Base-by-base conservation (phyloP, 2,113 vertebrate genomes). In the Poeciliopsis prolifica region DNA sequence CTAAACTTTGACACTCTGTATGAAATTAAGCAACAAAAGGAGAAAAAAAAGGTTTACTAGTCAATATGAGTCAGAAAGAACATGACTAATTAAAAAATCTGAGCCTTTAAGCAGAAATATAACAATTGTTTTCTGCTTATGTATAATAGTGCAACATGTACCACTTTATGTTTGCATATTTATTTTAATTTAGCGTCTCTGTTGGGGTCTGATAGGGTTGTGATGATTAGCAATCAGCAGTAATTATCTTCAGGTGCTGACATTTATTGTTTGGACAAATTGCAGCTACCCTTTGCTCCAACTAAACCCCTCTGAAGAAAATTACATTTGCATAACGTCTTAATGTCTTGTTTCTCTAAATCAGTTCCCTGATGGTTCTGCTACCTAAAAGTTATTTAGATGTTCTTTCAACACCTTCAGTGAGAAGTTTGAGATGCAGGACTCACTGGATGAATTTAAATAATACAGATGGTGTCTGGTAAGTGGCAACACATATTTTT, bases 201-300 rank as follows among this genome's bases (percentile, higher is more conserved):
- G 70, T 22, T 58, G 51, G 72, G 65, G 37, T 72, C 72, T 85
- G 72, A 89, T 78, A 81, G 84, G 75, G 71, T 73, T 75, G 70
- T 58, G 48, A 75, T 87, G 62, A 88, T 75, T 42, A 66, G 80
- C 71, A 88, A 88, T 87, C 85, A 86, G 77, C 68, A 42, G 29
- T 72, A 78, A 86, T 78, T 80, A 83, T 76, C 77, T 74, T 60
- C 83, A 87, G 86, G 79, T 86, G 86, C 65, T 76, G 78, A 85
- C 84, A 86, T 75, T 78, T 48, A 68, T 65, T 77, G 65, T 78
- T 78, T 75, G 63, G 19, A 2, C 19, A 71, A 42, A 61, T 66
- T 54, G 28, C n/a, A 33, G 68, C 58, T 22, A 24, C 2, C 28
- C 51, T 58, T 33, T 70, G 29, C 40, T 66, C 10, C 29, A 71